Percentiles rank a stretch among this genome's conserved stretches.
Conservation (phyloP, 2,113 vertebrate species). For the Poicephalus gulielmi region DNA sequence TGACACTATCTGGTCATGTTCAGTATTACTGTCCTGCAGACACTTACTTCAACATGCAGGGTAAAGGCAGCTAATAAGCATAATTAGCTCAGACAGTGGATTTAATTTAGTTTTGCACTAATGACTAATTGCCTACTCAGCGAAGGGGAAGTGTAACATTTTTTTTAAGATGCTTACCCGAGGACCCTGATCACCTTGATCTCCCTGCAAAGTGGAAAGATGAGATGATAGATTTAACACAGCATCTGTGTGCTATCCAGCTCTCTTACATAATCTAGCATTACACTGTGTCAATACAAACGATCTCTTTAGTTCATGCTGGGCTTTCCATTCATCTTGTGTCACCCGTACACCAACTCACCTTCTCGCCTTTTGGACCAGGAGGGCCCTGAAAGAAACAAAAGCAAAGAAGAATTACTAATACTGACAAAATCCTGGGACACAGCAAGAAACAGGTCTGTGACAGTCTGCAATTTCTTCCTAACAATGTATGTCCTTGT, state of each 20-base stretch:
- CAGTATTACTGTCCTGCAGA: constrained; percentile 57
- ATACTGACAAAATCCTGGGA: neutral
- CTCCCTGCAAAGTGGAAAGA: constrained; percentile 88
- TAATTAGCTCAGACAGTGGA: constrained; percentile 64
- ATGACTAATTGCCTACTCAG: constrained; percentile 64
- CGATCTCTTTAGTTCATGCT: constrained; percentile 31
- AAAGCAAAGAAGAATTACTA: neutral
- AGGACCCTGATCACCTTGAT: constrained; percentile 99
- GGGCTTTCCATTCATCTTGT: constrained; percentile 27
- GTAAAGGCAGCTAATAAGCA: constrained; percentile 68
- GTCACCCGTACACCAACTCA: constrained; percentile 72
- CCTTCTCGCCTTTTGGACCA: constrained; percentile 96
- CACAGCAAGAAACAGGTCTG: neutral
- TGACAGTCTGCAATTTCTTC: neutral
- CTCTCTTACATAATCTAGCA: constrained; percentile 67
- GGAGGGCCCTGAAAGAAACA: constrained; percentile 84
- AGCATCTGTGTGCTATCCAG: constrained; percentile 60
- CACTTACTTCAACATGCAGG: constrained; percentile 68
- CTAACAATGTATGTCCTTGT: neutral
- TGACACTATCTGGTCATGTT: neutral
- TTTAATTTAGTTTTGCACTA: constrained; percentile 58
- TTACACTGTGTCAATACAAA: constrained; percentile 60
- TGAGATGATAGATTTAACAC: constrained; percentile 76
- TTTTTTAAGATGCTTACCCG: constrained; percentile 90
- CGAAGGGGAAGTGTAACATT: constrained; percentile 69